phyloP scores from a whole-genome alignment of 1,140 invertebrate species.

The Triops longicaudatus region DNA sequence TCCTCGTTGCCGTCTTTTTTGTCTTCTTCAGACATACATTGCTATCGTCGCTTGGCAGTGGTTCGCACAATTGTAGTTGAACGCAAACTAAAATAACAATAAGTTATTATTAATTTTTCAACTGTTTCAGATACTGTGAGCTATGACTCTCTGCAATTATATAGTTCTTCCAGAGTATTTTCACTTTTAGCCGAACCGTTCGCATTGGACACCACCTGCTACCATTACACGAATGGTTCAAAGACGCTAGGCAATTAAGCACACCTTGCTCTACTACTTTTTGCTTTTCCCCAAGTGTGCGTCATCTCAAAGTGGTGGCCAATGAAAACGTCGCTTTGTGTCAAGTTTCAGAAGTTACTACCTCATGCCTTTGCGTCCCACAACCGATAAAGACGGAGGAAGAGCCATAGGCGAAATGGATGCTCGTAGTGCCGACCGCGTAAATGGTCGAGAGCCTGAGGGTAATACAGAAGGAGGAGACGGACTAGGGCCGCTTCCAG shows the following conservation, averaged over 20 bases:
- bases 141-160: too few relatives aligned
- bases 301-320: too few relatives aligned
- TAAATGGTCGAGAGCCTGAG: constrained; percentile 19
- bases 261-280: too few relatives aligned
- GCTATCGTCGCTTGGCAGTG: constrained; percentile 1
- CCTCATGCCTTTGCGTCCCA: constrained; percentile 10
- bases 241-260: too few relatives aligned
- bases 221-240: too few relatives aligned
- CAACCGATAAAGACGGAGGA: neutral
- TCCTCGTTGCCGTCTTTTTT: neutral
- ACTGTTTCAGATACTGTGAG: too few relatives aligned
- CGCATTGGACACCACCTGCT: too few relatives aligned
- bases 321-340: neutral
- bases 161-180: too few relatives aligned
- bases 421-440: constrained; percentile 16
- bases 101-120: neutral
- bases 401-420: constrained; percentile 17
- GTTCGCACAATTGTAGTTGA: neutral
- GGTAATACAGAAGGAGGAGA: neutral
- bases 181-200: too few relatives aligned
- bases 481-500: neutral
- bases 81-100: neutral
- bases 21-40: neutral
- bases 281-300: too few relatives aligned
- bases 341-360: neutral